Evolutionary conservation across 2,797 vertebrate species (phyloP), one percentile per base, ranked within the genome.

Genomic region (Centroberyx gerrardi): DNA sequence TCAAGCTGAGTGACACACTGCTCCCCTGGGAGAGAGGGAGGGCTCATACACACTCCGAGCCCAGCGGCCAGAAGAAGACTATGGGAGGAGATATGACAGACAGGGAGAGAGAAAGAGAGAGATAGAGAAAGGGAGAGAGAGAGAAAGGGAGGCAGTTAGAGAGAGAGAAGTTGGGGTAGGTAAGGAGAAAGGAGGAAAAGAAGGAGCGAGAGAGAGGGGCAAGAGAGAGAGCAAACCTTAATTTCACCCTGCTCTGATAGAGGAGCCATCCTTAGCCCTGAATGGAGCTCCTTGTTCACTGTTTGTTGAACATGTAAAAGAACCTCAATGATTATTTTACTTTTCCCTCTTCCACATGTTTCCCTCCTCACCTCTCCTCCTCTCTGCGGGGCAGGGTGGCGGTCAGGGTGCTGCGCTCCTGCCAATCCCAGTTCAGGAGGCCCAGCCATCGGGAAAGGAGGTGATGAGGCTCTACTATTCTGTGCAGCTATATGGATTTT

Each of bases 1-100:
- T 88, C 84, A 85, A 83, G 80, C 87, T 85, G 87, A 87, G 90
- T 94, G 93, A 94, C 93, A 91, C 91, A 92, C 90, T 80, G 87
- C 76, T 90, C 90, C 91, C 89, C 49, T 66, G 92, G 85, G 92
- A 91, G 64, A 52, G 59, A 60, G 52, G 42, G 48, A 66, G 56
- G 76, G 52, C 52, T 53, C 62, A 42, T 31, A 67, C 12, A 5
- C 54, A 18, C 73, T 68, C 36, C 2, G 1, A 81, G 67, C 83
- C 74, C 73, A 83, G 78, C 62, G 40, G 76, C 72, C 73, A 68
- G 76, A 79, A 54, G 72, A 81, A 61, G 56, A 82, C 76, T 64
- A 46, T 28, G 18, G 46, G 52, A 38, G 62, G 64, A 74, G 72
- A 62, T 51, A 28, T 42, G 61, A 72, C 42, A 53, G 17, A 55